phyloP scores from a whole-genome alignment of 2,113 vertebrate species.

The Notechis scutatus region DNA sequence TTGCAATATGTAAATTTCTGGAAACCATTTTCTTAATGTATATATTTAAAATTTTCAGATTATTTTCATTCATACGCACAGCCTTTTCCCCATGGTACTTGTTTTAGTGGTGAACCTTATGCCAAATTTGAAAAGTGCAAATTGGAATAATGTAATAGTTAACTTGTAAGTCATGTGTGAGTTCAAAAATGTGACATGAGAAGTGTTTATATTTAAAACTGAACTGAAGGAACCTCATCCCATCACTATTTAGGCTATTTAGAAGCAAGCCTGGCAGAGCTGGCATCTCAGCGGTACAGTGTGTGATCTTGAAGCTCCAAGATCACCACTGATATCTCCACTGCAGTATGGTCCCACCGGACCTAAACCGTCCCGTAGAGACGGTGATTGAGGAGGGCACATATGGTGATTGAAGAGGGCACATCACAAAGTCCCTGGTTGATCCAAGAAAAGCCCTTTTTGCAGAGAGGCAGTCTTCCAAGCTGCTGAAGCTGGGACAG shows the following conservation, averaged over 20 bases:
- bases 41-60: not conserved
- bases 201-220: not conserved
- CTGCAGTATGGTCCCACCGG: too few species aligned
- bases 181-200: not conserved
- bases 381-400: too few species aligned
- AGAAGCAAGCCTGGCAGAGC: not conserved
- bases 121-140: not conserved
- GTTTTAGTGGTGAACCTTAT: not conserved
- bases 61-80: not conserved
- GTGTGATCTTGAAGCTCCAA: too few species aligned
- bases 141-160: not conserved
- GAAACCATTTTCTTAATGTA: not conserved
- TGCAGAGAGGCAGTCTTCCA: too few species aligned
- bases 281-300: too few species aligned
- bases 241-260: not conserved
- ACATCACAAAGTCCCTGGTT: too few species aligned
- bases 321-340: too few species aligned
- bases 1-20: not conserved
- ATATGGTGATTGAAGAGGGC: too few species aligned
- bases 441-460: too few species aligned
- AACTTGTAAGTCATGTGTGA: not conserved
- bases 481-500: too few species aligned
- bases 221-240: not conserved
- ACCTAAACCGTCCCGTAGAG: too few species aligned
- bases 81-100: not conserved